Base-by-base conservation (phyloP, 2,113 vertebrate genomes). In the Gavialis gangeticus region DNA sequence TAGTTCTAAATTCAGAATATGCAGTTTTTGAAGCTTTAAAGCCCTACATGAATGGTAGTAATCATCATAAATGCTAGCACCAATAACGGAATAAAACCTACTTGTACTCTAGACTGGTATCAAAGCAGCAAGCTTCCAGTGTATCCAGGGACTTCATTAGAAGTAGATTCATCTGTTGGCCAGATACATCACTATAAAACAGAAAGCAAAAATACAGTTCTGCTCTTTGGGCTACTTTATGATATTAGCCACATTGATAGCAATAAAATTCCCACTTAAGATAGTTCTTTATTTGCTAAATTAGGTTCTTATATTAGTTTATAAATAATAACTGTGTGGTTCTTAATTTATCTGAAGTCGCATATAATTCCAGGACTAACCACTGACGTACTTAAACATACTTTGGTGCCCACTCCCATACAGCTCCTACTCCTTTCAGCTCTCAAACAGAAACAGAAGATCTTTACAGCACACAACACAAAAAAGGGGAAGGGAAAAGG, bases 21-120 rank as follows among this genome's bases (percentile, higher is more conserved):
- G 46, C 46, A 46, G 46, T 46, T 46, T 46, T 46, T 46, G 9
- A 46, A 46, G 46, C 46, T 46, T 46, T 9, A 46, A 3, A 9
- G 46, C 46, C 46, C 8, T 46, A 8, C 4, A 56, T 25, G 55
- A 87, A 78, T 63, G 58, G 6, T 4, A 13, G 19, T 71, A 25
- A 19, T 88, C 63, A 78, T 93, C 90, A 64, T 79, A 79, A 55
- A 54, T 14, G 55, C 0, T 76, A 55, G 16, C 34, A 77, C 9
- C 7, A 85, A 4, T 30, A 85, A 83, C 4, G 64, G 73, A 89
- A 56, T 21, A 95, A 77, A 77, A 98, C 99, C 95, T 95, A 99
- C 99, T 99, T 99, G 97, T 99, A 98, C 83, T 99, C 99, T 95
- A 99, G 97, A 93, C 95, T 95, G 17, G 97, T 91, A 94, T 99